Evolutionary conservation across 2,797 vertebrate species (phyloP).

Genomic region (Ctenopoma kingsleyae): DNA sequence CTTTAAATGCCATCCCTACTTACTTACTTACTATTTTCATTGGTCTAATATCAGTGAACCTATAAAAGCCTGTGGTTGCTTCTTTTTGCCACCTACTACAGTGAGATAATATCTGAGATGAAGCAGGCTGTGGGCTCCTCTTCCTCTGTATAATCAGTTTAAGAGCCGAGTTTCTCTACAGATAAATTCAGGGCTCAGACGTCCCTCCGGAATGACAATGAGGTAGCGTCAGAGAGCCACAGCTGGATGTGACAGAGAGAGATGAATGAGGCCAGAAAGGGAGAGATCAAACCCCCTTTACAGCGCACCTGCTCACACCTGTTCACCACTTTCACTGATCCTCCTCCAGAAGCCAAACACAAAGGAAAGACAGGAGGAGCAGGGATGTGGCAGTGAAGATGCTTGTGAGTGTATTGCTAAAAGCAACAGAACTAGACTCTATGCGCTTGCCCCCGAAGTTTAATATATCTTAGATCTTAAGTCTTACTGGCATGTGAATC

Average conservation of each 20-base stretch:
- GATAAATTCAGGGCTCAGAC: conserved; percentile 64
- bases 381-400: too few species aligned
- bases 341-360: conserved; percentile 36
- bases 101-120: conserved; percentile 35
- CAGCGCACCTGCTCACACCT: conserved; percentile 75
- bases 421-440: too few species aligned
- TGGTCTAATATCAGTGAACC: neutral
- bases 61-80: neutral
- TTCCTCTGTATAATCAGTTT: conserved; percentile 62
- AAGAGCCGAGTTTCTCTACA: conserved; percentile 59
- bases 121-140: conserved; percentile 20
- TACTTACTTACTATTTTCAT: too few species aligned
- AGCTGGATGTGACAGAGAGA: conserved; percentile 73
- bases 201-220: conserved; percentile 76
- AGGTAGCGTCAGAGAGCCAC: conserved; percentile 56
- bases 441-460: too few species aligned
- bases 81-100: conserved; percentile 27
- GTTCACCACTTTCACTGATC: conserved; percentile 56
- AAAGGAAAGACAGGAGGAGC: neutral
- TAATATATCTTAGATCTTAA: too few species aligned
- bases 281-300: conserved; percentile 62
- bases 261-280: conserved; percentile 63
- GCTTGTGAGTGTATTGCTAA: too few species aligned
- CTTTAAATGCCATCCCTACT: too few species aligned
- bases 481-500: too few species aligned